These are phyloP conservation scores for Pelobates cultripes DNA, from an alignment of 2,797 vertebrate genomes.

Conservation along the genomic window DNA sequence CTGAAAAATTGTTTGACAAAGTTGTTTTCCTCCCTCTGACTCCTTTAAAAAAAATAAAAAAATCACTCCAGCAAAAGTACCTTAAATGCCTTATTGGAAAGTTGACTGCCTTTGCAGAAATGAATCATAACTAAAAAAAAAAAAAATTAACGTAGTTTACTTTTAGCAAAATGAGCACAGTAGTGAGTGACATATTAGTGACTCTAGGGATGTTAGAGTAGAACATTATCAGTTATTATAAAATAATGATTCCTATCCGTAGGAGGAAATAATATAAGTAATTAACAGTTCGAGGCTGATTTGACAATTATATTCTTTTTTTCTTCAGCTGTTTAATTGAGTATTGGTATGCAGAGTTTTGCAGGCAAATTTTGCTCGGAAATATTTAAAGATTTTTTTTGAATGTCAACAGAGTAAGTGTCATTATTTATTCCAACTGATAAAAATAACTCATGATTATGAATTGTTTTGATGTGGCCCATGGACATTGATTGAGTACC, in stretches of 20 bases:
- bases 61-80: no score
- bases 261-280: slow-evolving; percentile 42
- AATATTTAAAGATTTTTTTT: neutral
- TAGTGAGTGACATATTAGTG: no score
- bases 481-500: neutral
- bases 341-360: neutral
- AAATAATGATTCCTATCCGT: neutral
- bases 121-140: no score
- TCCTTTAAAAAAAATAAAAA: no score
- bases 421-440: slow-evolving; percentile 30
- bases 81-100: no score
- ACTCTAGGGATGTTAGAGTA: no score
- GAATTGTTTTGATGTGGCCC: slow-evolving; percentile 3
- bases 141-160: no score
- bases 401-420: slow-evolving; percentile 37
- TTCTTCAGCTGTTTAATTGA: slow-evolving; percentile 27
- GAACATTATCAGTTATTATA: no score
- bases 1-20: no score
- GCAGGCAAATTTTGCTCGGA: slow-evolving; percentile 2
- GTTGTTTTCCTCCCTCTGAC: no score
- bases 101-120: no score
- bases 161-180: no score
- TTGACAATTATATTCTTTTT: slow-evolving; percentile 3
- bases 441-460: slow-evolving; percentile 41
- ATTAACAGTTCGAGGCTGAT: slow-evolving; percentile 42